Evolutionary conservation across 2,888 invertebrate genomes (phyloP), one percentile per base, ranked within the genome.

Genomic region (Cenopis cana): DNA sequence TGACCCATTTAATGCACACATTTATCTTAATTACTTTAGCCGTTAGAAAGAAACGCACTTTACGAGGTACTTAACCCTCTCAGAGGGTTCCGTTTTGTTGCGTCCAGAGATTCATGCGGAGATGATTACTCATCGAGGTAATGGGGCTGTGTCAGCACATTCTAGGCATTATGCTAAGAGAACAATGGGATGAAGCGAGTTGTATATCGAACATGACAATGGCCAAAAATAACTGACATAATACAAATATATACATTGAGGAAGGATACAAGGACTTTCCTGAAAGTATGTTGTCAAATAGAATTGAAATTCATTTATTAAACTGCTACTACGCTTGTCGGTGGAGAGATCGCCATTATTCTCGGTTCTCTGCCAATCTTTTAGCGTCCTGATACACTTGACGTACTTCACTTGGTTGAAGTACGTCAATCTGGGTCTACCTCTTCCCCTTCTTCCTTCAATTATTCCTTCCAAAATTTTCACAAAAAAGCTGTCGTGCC

Each of bases 1-100:
- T 18, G 46, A 17, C 46, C 41, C 41, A 68, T 55, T 70, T 62
- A 20, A 52, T 49, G 49, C 49, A 62, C 52, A 46, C 65, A 61
- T 66, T 70, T 70, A 65, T 66, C 70, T 65, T 70, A 70, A 70
- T 70, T 70, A 60, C 65, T 60, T 66, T 24, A 54, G 59, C 65
- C 18, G 59, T 70, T 66, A 59, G 65, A 70, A 66, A 70, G 65
- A 70, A 69, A 69, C 56, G 69, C 52, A 33, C 62, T 71, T 71
- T 71, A 71, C 49, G 61, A 71, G 66, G 61, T 67, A 71, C 71
- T 71, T 71, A 71, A 67, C 71, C 67, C 71, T 61, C 70, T 70
- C 46, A 29, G 46, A 54, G 65, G 59, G 59, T 56, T 46, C 62
- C 20, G 46, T 54, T 70, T 57, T 69, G 69, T 64, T 56, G 59